These are phyloP conservation scores for Leptopterna dolabrata DNA, from an alignment of 2,888 invertebrate genomes.

Conservation along the genomic window DNA sequence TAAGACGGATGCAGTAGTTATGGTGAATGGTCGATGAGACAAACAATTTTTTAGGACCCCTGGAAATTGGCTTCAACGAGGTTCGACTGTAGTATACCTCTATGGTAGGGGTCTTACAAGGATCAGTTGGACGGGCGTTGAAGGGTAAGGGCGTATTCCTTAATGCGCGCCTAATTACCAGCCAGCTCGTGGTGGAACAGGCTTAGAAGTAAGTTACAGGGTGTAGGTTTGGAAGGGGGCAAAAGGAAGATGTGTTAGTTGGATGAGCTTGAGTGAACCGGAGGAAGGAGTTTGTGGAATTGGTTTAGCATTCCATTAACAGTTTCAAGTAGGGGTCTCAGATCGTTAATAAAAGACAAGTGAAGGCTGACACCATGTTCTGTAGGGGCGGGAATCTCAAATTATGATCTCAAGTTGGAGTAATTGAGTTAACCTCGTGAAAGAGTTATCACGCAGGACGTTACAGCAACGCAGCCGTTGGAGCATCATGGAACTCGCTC, in stretches of 20 bases:
- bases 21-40: too few relatives aligned
- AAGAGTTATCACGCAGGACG: background rate
- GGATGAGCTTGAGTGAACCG: background rate
- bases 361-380: background rate
- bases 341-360: constrained; percentile 24
- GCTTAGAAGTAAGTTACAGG: constrained; percentile 31
- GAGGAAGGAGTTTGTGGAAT: constrained; percentile 21
- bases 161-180: constrained; percentile 22
- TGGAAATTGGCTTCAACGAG: too few relatives aligned
- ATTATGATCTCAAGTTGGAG: background rate
- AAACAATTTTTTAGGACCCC: too few relatives aligned
- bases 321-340: constrained; percentile 22
- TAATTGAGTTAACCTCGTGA: background rate
- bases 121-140: background rate
- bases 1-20: too few relatives aligned
- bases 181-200: background rate
- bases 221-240: background rate
- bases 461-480: background rate
- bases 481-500: background rate
- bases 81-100: too few relatives aligned
- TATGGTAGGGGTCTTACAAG: too few relatives aligned
- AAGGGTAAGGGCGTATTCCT: constrained; percentile 15
- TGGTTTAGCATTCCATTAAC: constrained; percentile 31
- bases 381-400: background rate
- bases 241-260: constrained; percentile 5